A percentile compares a stretch with the other conserved stretches of the same genome.
phyloP scores from a whole-genome alignment of 2,113 vertebrate genomes.

The Edolisoma coerulescens region DNA sequence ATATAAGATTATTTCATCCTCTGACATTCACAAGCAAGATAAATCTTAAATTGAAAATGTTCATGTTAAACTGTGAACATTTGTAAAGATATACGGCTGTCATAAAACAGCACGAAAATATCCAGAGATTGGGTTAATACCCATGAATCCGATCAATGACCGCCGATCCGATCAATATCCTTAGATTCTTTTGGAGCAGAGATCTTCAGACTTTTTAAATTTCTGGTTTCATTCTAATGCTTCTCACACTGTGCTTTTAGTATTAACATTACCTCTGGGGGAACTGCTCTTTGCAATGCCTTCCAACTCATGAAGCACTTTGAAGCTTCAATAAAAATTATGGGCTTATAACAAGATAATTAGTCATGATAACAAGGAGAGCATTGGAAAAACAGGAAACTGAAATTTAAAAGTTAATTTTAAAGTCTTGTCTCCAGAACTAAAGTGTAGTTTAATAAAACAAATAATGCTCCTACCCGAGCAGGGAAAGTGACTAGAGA shows the following conservation, averaged over 20 bases:
- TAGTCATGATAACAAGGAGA: not conserved
- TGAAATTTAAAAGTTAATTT: not conserved
- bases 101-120: not conserved
- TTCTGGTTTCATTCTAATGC: not conserved
- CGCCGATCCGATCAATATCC: no score
- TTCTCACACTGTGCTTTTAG: not conserved
- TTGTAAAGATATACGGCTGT: not conserved
- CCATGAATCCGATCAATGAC: not conserved
- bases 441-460: not conserved
- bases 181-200: not conserved
- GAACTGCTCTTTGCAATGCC: not conserved
- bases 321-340: constrained; percentile 3
- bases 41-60: not conserved
- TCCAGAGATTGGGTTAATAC: not conserved
- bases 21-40: not conserved
- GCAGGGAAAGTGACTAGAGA: not conserved
- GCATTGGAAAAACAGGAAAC: not conserved
- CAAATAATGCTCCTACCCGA: accelerated
- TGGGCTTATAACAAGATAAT: not conserved
- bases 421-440: not conserved
- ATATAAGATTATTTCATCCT: not conserved
- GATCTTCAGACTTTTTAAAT: not conserved
- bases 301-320: not conserved
- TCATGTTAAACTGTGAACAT: not conserved
- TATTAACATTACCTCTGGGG: not conserved